Percentiles rank a stretch among this genome's conserved stretches.
Conservation (phyloP, 2,888 invertebrate species). For the Trypoxylon attenuatum region DNA sequence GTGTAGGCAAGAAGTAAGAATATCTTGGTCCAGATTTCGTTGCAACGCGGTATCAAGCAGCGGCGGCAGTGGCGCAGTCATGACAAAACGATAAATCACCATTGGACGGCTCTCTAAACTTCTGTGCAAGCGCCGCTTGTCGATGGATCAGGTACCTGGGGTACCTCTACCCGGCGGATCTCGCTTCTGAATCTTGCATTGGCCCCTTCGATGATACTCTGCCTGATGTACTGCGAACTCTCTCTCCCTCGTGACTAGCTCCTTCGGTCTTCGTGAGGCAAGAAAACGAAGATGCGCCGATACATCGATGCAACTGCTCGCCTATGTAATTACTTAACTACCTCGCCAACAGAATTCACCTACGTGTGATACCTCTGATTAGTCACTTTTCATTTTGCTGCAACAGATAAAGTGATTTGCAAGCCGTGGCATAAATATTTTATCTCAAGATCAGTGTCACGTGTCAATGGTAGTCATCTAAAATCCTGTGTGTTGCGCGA, state of each 20-base stretch:
- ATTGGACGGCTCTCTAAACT: constrained; percentile 13
- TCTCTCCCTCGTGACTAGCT: not conserved
- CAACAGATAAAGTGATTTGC: too few species aligned
- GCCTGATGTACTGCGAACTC: not conserved
- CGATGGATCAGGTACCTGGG: constrained; percentile 20
- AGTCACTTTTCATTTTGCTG: too few species aligned
- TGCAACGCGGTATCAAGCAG: constrained; percentile 32
- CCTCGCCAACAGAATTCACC: too few species aligned
- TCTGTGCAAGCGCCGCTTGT: constrained; percentile 12
- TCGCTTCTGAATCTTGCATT: constrained; percentile 15
- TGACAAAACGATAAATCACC: constrained; percentile 44
- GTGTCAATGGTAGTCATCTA: too few species aligned
- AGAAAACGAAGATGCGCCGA: too few species aligned
- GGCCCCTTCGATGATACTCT: not conserved
- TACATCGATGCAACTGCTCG: too few species aligned
- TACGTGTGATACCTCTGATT: too few species aligned
- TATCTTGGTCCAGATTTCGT: constrained; percentile 41
- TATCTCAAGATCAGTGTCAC: too few species aligned
- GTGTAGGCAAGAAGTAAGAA: constrained; percentile 27
- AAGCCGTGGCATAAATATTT: too few species aligned
- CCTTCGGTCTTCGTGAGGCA: too few species aligned
- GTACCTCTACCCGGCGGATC: constrained; percentile 5
- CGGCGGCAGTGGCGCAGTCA: constrained; percentile 4
- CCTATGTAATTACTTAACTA: too few species aligned
- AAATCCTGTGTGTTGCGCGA: too few species aligned